A percentile compares a stretch with the other conserved stretches of the same genome.
phyloP scores from a whole-genome alignment of 64 coral and sea anemone genomes.

The Dendronephthya gigantea region DNA sequence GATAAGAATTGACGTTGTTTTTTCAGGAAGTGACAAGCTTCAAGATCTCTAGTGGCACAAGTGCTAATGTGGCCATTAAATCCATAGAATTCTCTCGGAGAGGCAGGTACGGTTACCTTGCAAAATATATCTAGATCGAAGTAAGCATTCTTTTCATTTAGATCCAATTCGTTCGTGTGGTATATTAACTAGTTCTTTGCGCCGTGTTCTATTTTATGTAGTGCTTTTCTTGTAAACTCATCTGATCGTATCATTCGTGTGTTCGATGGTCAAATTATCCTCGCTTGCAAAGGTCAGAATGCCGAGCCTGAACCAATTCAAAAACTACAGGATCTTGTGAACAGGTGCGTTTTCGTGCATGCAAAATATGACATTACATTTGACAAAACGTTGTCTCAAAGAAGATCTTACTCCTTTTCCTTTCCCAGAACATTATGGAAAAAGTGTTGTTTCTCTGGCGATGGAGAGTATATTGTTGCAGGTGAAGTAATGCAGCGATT shows the following conservation, averaged over 20 bases:
- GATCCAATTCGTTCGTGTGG: too few species aligned
- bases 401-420: background rate
- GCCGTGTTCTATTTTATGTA: constrained; percentile 29
- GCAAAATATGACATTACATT: background rate
- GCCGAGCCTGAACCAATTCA: constrained; percentile 99
- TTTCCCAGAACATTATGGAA: constrained; percentile 86
- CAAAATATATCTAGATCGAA: too few species aligned
- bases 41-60: constrained; percentile 56
- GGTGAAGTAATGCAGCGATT: constrained; percentile 32
- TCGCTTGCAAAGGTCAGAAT: constrained; percentile 73
- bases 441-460: constrained; percentile 97
- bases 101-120: constrained; percentile 70
- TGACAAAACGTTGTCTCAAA: background rate
- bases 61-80: constrained; percentile 91
- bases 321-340: constrained; percentile 98
- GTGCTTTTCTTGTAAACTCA: constrained; percentile 94
- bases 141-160: too few species aligned
- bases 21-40: constrained; percentile 3
- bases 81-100: constrained; percentile 91
- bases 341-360: constrained; percentile 45
- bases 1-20: background rate
- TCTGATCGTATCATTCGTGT: constrained; percentile 93
- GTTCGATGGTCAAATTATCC: constrained; percentile 93
- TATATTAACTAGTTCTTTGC: too few species aligned
- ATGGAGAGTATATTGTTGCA: constrained; percentile 99